Percentiles rank a stretch among this genome's conserved stretches.
These are phyloP conservation scores for Campoletis raptor DNA, from an alignment of 2,888 invertebrate genomes.

Conservation along the genomic window DNA sequence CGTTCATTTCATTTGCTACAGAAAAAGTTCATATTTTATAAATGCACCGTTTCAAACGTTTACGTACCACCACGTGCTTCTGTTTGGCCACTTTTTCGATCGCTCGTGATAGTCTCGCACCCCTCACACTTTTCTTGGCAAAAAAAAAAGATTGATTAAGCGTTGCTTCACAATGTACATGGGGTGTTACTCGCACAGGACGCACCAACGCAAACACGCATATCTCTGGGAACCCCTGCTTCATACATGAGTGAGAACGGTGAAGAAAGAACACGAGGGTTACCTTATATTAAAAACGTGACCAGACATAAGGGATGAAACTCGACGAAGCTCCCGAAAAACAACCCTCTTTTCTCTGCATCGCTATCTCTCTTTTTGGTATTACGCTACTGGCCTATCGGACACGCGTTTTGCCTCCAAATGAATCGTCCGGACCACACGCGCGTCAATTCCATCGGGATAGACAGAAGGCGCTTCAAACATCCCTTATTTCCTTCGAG, in stretches of 20 bases:
- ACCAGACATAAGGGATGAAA: slow-evolving; percentile 81
- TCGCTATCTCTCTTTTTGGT: slow-evolving; percentile 26
- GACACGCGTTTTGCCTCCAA: slow-evolving; percentile 54
- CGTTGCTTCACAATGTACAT: slow-evolving; percentile 67
- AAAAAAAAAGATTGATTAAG: slow-evolving; percentile 79
- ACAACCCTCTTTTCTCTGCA: slow-evolving; percentile 34
- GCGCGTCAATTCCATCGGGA: slow-evolving; percentile 46
- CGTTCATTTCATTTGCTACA: background rate
- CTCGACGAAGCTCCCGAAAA: slow-evolving; percentile 63
- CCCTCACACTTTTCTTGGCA: slow-evolving; percentile 29
- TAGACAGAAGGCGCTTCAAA: slow-evolving; percentile 36
- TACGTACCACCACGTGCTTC: slow-evolving; percentile 41
- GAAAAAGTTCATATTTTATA: background rate
- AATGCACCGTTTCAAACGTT: background rate
- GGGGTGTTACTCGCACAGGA: slow-evolving; percentile 55
- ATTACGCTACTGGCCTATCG: slow-evolving; percentile 9
- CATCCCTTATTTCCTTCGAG: slow-evolving; percentile 26
- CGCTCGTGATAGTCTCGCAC: slow-evolving; percentile 2
- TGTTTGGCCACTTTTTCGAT: slow-evolving; percentile 9
- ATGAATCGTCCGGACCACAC: slow-evolving; percentile 50
- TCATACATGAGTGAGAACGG: slow-evolving; percentile 57
- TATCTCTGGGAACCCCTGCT: slow-evolving; percentile 34
- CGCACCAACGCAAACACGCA: slow-evolving; percentile 70
- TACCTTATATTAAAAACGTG: slow-evolving; percentile 83
- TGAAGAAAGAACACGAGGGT: slow-evolving; percentile 52